These are phyloP conservation scores for Tuberolachnus salignus DNA, from an alignment of 2,888 invertebrate species.

Conservation along the genomic window DNA sequence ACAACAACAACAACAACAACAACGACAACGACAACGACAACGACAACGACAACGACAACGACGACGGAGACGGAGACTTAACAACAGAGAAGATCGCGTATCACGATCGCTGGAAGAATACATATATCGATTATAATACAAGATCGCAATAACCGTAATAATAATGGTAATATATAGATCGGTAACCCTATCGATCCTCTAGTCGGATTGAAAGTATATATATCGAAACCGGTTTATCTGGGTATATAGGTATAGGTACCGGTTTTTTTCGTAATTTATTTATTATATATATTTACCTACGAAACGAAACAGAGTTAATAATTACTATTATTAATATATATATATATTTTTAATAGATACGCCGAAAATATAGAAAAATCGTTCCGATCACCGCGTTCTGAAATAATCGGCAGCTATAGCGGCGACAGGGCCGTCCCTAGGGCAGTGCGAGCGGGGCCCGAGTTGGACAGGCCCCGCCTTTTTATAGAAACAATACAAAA, in stretches of 20 bases:
- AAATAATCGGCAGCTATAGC: conserved; percentile 7
- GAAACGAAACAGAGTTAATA: conserved; percentile 28
- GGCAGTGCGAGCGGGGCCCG: too few relatives aligned
- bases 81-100: conserved; percentile 2
- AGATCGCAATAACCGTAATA: conserved; percentile 41
- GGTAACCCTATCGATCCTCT: conserved; percentile 31
- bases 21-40: too few relatives aligned
- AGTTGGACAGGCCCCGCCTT: too few relatives aligned
- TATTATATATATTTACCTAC: neutral
- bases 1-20: neutral
- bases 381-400: conserved; percentile 2
- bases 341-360: conserved; percentile 8
- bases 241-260: neutral
- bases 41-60: too few relatives aligned
- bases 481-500: conserved; percentile 16
- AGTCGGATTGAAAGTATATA: too few relatives aligned
- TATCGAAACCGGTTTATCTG: conserved; percentile 40
- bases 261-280: neutral
- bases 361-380: conserved; percentile 20
- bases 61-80: conserved; percentile 2
- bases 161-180: conserved; percentile 42
- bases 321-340: conserved; percentile 44
- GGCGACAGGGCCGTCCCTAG: too few relatives aligned
- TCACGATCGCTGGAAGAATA: conserved; percentile 32
- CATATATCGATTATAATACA: neutral